Percentiles rank a stretch among this genome's conserved stretches.
Conservation (phyloP, 2,888 invertebrate genomes). For the Caenorhabditis angaria region DNA sequence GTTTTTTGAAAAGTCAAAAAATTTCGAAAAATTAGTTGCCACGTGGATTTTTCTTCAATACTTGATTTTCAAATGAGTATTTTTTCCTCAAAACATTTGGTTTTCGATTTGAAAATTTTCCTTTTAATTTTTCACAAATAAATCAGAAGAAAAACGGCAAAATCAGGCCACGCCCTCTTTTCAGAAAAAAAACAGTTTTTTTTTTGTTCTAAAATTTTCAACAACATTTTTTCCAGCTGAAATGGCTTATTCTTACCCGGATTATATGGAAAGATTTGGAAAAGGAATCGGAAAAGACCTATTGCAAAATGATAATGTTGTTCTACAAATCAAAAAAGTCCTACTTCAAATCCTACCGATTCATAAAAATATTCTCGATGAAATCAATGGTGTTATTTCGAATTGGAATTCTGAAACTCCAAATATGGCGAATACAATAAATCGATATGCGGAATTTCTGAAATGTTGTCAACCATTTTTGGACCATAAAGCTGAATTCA, state of each 20-base stretch:
- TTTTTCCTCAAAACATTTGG: no score
- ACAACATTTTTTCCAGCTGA: neutral
- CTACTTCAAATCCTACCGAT: conserved; percentile 38
- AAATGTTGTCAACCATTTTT: conserved; percentile 59
- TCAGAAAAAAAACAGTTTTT: no score
- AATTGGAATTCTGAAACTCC: conserved; percentile 59
- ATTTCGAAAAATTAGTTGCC: no score
- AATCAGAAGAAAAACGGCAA: no score
- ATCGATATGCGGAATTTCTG: conserved; percentile 59
- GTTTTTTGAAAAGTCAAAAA: no score
- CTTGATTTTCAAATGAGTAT: no score
- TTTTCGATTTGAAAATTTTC: no score
- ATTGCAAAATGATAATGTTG: conserved; percentile 40
- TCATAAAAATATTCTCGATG: conserved; percentile 42
- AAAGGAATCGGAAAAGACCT: conserved; percentile 43
- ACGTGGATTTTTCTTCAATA: no score
- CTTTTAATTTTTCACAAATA: no score
- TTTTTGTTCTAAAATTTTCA: conserved; percentile 9
- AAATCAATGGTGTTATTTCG: conserved; percentile 31
- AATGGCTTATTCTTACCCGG: conserved; percentile 44
- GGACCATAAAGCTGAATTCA: conserved; percentile 58
- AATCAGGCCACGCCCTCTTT: no score
- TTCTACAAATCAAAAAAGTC: conserved; percentile 41
- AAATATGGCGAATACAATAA: conserved; percentile 50
- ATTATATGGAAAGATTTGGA: conserved; percentile 50